phyloP scores from a whole-genome alignment of 1,140 invertebrate genomes.

The Aphelinus atriplicis region DNA sequence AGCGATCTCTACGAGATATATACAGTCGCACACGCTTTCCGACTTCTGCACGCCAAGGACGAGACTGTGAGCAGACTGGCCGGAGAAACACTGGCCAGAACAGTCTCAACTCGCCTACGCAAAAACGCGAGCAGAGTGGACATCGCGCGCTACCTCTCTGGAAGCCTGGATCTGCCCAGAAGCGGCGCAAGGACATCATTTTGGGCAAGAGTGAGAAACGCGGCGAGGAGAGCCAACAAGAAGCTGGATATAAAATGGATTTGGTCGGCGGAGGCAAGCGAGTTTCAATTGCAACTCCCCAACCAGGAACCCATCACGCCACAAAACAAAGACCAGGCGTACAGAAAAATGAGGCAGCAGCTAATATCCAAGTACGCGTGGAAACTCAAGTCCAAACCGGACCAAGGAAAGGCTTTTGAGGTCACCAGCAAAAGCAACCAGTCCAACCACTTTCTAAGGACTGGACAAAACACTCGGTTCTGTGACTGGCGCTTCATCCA shows the following conservation, averaged over 20 bases:
- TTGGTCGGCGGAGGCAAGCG: no score
- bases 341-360: not conserved
- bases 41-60: conserved; percentile 46
- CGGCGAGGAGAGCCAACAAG: conserved; percentile 11
- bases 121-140: conserved; percentile 30
- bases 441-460: conserved; percentile 48
- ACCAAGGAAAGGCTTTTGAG: conserved; percentile 46
- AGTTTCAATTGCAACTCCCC: no score
- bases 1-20: conserved; percentile 38
- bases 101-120: conserved; percentile 12
- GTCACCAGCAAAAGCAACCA: conserved; percentile 3
- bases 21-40: conserved; percentile 47
- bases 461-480: conserved; percentile 49
- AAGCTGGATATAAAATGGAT: no score
- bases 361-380: conserved; percentile 28
- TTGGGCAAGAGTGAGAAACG: conserved; percentile 43
- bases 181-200: conserved; percentile 25
- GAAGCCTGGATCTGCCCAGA: conserved; percentile 9
- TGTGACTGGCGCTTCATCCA: conserved; percentile 60
- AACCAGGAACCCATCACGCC: no score
- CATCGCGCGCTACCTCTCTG: conserved; percentile 39
- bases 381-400: conserved; percentile 26
- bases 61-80: conserved; percentile 40
- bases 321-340: no score
- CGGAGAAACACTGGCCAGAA: conserved; percentile 16